Evolutionary conservation across 2,797 vertebrate genomes (phyloP).

Genomic region (Chelon auratus): DNA sequence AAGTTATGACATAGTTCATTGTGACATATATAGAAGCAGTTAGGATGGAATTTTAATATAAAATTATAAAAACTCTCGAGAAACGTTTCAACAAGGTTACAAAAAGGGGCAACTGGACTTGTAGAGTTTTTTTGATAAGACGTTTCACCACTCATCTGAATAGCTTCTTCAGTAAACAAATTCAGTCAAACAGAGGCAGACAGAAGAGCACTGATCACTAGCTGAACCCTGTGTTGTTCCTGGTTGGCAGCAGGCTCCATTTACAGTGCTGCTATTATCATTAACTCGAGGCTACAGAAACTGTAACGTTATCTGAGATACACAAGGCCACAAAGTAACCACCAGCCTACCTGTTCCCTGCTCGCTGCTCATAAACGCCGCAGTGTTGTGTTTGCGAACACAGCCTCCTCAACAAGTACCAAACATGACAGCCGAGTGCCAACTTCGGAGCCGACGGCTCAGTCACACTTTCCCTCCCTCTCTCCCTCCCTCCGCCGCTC

Average conservation of each 20-base stretch:
- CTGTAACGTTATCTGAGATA: neutral
- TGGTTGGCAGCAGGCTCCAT: neutral
- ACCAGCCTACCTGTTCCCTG: constrained; percentile 59
- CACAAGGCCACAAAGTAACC: constrained; percentile 10
- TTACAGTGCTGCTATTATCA: neutral
- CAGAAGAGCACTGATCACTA: neutral
- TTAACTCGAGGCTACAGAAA: neutral
- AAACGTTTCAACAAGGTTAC: no score
- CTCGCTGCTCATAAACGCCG: constrained; percentile 38
- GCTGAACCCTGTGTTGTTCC: neutral
- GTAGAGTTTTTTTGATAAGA: no score
- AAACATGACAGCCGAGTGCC: constrained; percentile 57
- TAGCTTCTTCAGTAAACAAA: no score
- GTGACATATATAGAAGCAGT: no score
- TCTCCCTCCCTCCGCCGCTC: neutral
- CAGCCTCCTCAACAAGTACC: constrained; percentile 67
- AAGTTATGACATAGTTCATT: neutral
- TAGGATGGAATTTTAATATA: no score
- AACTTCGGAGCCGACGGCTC: constrained; percentile 41
- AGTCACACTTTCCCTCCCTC: constrained; percentile 11
- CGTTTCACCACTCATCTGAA: no score
- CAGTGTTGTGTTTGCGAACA: constrained; percentile 30
- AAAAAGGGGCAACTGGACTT: no score
- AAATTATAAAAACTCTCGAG: neutral
- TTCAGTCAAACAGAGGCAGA: no score